Conservation (phyloP, 2,888 invertebrate genomes). For the Aspidiotus rigidus region DNA sequence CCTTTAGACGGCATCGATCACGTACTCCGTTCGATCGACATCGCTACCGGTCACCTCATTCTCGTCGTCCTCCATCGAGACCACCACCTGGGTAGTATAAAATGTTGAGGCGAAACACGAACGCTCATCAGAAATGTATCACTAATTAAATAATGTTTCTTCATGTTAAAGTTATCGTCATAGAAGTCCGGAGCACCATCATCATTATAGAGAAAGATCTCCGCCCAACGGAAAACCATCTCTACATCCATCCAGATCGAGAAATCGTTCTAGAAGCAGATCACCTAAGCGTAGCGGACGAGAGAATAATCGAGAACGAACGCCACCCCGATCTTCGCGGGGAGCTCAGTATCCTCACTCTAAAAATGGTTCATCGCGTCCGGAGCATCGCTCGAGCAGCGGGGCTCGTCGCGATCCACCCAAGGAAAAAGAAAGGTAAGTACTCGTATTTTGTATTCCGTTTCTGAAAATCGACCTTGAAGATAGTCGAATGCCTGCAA, state of each 20-base stretch:
- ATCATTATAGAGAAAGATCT: too few species aligned
- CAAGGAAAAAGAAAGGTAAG: slow-evolving; percentile 10
- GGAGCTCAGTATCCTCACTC: slow-evolving; percentile 35
- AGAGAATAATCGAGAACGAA: slow-evolving; percentile 2
- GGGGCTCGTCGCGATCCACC: not conserved
- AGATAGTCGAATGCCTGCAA: not conserved
- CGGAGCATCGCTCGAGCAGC: not conserved
- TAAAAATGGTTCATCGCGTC: slow-evolving; percentile 19
- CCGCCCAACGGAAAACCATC: too few species aligned
- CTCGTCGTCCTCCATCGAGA: not conserved
- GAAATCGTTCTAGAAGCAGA: slow-evolving; percentile 21
- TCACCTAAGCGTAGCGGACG: slow-evolving; percentile 4
- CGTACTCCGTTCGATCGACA: slow-evolving; percentile 25
- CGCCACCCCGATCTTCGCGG: slow-evolving; percentile 1
- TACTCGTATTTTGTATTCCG: not conserved
- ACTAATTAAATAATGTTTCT: not conserved
- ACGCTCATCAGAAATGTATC: too few species aligned
- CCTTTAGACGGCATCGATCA: slow-evolving; percentile 29
- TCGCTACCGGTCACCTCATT: slow-evolving; percentile 1
- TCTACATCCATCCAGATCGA: not conserved
- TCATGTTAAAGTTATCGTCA: slow-evolving; percentile 18
- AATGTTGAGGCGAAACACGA: too few species aligned
- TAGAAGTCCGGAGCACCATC: not conserved
- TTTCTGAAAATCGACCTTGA: not conserved
- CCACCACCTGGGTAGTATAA: not conserved